Evolutionary conservation across 2,113 vertebrate species (phyloP), one percentile per base, ranked within the genome.

Genomic region (Chlamydotis undulata): DNA sequence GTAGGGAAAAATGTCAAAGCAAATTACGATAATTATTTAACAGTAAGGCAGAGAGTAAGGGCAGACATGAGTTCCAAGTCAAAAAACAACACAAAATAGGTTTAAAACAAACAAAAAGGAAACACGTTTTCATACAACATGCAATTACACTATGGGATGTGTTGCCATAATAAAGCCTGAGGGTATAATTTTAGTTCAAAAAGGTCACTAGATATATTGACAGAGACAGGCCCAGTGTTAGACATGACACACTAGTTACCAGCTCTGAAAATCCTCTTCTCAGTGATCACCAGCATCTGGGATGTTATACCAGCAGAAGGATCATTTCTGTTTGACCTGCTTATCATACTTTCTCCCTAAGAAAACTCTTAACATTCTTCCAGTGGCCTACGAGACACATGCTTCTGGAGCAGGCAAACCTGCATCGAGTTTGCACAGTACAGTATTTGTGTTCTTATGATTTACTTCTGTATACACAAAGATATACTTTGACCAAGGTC

Each of bases 401-500:
- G 33, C 2, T 41, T 64, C 52, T 64, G 28, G 5, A 8, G 39
- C 43, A 83, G 35, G 8, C 29, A 88, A 64, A 69, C 49, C 16
- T 73, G 41, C 33, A 10, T 9, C 35, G 86, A 37, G 31, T 65
- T 86, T 69, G 41, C 47, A 80, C 16, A 56, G 18, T 35, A 14
- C 53, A 64, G 2, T 49, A 39, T 31, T 84, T 49, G 16, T 74
- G 16, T 49, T 81, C 35, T 47, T 73, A 39, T 28, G 3, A 57
- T 89, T 81, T 90, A 65, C 17, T 81, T 88, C 69, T 55, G 69
- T 61, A 67, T 14, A 9, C 6, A 85, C 29, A 70, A 55, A 85
- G 53, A 82, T 28, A 52, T 21, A 73, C 83, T 88, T 93, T 87
- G 37, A 64, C n/a, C 50, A 61, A 90, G 52, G 64, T 97, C 94